These are phyloP conservation scores for Phortica variegata DNA, from an alignment of 1,140 invertebrate genomes.

Conservation along the genomic window DNA sequence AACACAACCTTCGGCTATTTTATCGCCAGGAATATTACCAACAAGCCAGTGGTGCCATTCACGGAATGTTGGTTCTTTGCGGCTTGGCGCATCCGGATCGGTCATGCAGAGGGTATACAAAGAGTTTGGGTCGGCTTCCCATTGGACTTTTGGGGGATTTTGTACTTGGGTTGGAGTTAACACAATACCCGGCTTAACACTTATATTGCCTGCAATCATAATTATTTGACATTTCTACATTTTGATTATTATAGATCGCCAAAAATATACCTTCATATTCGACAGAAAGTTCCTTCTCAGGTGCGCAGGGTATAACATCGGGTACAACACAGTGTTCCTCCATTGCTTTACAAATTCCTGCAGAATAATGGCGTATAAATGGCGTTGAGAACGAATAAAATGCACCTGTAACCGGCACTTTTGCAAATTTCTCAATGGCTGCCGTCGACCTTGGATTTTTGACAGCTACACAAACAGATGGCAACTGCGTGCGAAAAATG, in stretches of 20 bases:
- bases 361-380: too few relatives aligned
- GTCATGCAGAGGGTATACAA: conserved; percentile 77
- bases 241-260: background rate
- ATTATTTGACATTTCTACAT: background rate
- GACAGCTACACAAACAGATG: too few relatives aligned
- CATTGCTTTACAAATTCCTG: too few relatives aligned
- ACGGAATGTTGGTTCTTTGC: conserved; percentile 73
- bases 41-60: conserved; percentile 95
- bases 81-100: conserved; percentile 66
- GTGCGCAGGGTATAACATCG: conserved; percentile 42
- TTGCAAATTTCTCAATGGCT: too few relatives aligned
- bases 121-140: conserved; percentile 62
- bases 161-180: conserved; percentile 72
- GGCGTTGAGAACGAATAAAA: too few relatives aligned
- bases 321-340: conserved; percentile 46
- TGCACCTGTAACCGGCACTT: too few relatives aligned
- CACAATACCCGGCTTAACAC: conserved; percentile 67
- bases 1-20: conserved; percentile 72
- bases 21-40: conserved; percentile 81
- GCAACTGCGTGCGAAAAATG: too few relatives aligned
- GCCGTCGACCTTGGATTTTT: too few relatives aligned
- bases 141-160: conserved; percentile 67
- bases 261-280: conserved; percentile 21
- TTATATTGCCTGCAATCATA: conserved; percentile 50
- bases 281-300: conserved; percentile 17